Evolutionary conservation across 2,797 vertebrate genomes (phyloP).

Genomic region (Sciurus carolinensis): DNA sequence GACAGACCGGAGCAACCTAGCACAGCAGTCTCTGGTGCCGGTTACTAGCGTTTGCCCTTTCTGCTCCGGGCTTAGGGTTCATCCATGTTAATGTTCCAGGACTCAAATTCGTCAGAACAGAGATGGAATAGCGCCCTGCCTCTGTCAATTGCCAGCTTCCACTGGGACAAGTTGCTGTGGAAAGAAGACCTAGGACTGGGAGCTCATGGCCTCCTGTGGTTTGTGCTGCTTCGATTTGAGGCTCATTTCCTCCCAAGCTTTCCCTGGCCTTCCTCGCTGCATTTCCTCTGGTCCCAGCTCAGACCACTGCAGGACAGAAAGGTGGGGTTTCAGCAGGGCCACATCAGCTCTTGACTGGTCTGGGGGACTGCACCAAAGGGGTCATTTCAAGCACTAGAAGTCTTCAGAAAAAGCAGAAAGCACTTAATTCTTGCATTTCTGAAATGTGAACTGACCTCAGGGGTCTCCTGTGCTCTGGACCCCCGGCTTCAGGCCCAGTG

Average conservation of each 20-base stretch:
- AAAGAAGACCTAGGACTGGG: accelerated
- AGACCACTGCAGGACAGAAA: background rate
- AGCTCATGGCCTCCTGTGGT: accelerated
- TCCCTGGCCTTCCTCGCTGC: background rate
- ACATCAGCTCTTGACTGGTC: background rate
- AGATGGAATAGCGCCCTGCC: background rate
- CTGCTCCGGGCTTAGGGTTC: background rate
- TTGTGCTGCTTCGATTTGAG: accelerated
- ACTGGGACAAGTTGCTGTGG: background rate
- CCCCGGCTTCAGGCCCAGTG: background rate
- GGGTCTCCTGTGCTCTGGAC: background rate
- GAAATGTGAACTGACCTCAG: constrained; percentile 46
- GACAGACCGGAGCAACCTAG: background rate
- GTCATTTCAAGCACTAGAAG: constrained; percentile 7
- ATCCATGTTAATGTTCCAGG: no score
- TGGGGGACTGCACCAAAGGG: background rate
- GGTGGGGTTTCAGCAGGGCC: background rate
- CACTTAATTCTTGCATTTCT: constrained; percentile 73
- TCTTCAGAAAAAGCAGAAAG: constrained; percentile 37
- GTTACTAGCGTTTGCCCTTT: background rate
- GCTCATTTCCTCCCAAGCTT: background rate
- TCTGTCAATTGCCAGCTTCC: background rate
- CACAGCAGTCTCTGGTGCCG: background rate
- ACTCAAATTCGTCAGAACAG: background rate
- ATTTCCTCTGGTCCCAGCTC: background rate